Evolutionary conservation across 1,140 invertebrate species (phyloP).

Genomic region (Epicauta chinensis): DNA sequence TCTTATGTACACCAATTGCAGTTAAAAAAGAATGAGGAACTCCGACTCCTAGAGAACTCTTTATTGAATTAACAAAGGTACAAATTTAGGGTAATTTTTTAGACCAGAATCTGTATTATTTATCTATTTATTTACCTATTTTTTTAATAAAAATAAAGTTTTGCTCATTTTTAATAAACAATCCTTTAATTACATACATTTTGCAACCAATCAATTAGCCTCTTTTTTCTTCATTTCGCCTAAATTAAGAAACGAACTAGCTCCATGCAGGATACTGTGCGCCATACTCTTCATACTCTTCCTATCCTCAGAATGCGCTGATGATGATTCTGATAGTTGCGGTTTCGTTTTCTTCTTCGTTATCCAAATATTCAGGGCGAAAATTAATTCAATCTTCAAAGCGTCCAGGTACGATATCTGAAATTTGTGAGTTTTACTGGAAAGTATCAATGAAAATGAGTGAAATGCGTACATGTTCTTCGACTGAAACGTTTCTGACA

Average conservation of each 20-base stretch:
- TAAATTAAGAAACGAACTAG: slow-evolving; percentile 4
- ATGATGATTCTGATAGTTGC: background rate
- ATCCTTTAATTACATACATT: no score
- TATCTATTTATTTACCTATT: no score
- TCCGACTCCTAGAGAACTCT: no score
- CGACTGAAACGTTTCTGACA: slow-evolving; percentile 65
- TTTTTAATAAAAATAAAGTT: no score
- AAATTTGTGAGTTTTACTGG: background rate
- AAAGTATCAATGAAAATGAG: background rate
- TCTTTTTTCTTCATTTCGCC: background rate
- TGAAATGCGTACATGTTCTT: slow-evolving; percentile 58
- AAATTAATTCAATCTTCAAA: slow-evolving; percentile 55
- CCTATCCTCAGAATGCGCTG: background rate
- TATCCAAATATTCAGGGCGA: slow-evolving; percentile 57
- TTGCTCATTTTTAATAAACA: no score
- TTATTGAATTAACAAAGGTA: no score
- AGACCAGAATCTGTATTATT: no score
- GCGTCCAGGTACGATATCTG: slow-evolving; percentile 58
- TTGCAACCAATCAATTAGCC: no score
- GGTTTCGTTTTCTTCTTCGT: slow-evolving; percentile 54
- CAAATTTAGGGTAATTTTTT: no score
- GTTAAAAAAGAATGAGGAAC: slow-evolving; percentile 36
- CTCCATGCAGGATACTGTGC: slow-evolving; percentile 3
- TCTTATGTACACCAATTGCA: slow-evolving; percentile 79
- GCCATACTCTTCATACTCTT: slow-evolving; percentile 3